These are phyloP conservation scores for Protophormia terraenovae DNA, from an alignment of 2,888 invertebrate species.

Conservation along the genomic window DNA sequence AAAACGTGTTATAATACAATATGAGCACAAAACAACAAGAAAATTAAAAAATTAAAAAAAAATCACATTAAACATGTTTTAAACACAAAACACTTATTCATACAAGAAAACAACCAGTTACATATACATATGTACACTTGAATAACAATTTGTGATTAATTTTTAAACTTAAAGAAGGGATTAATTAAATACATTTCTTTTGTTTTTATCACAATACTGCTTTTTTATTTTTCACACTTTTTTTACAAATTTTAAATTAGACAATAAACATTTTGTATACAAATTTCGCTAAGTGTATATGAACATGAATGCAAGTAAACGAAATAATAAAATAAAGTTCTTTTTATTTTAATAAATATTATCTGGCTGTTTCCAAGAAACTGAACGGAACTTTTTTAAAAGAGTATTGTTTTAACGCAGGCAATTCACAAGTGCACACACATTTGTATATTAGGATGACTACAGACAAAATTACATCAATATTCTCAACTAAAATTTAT, in stretches of 20 bases:
- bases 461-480: too few species aligned
- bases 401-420: background rate
- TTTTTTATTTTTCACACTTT: too few species aligned
- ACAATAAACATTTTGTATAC: background rate
- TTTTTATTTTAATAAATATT: background rate
- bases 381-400: background rate
- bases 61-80: background rate
- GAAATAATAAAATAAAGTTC: background rate
- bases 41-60: background rate
- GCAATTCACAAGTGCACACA: background rate
- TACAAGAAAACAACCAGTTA: background rate
- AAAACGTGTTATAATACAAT: background rate
- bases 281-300: background rate
- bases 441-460: too few species aligned
- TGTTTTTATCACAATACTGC: too few species aligned
- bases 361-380: conserved; percentile 9
- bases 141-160: background rate
- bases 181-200: too few species aligned
- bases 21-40: background rate
- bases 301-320: background rate
- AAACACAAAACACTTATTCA: background rate
- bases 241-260: background rate
- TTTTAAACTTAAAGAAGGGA: too few species aligned
- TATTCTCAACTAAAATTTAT: too few species aligned
- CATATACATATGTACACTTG: background rate